Evolutionary conservation across 2,113 vertebrate genomes (phyloP).

Genomic region (Aegypius monachus): DNA sequence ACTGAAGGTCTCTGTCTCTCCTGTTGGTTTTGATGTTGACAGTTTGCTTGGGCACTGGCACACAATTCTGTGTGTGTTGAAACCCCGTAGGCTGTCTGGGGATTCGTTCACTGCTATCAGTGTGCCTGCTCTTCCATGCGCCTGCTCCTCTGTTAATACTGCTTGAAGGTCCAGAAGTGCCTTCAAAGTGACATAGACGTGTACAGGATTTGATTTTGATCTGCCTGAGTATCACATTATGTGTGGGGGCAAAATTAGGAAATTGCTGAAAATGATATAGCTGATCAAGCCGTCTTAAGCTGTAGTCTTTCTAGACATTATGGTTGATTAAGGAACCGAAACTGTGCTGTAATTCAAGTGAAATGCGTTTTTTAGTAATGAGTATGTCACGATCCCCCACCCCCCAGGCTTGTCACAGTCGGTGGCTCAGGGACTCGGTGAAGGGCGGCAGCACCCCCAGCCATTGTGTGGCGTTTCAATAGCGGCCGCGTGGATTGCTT

Average conservation of each 20-base stretch:
- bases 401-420: neutral
- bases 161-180: neutral
- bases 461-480: neutral
- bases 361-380: neutral
- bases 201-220: neutral
- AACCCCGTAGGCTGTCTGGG: neutral
- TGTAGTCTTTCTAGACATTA: neutral
- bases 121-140: neutral
- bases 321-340: neutral
- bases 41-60: neutral
- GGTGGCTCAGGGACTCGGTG: neutral
- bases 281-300: neutral
- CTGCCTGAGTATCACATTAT: fast-evolving
- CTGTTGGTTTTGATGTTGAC: neutral
- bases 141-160: neutral
- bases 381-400: neutral
- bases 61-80: neutral
- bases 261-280: neutral
- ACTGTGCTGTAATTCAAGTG: neutral
- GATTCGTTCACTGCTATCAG: neutral
- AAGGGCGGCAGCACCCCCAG: neutral
- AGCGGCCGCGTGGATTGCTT: neutral
- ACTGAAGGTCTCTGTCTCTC: neutral
- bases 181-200: neutral
- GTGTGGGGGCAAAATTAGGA: neutral